These are phyloP conservation scores for Hippocampus zosterae DNA, from an alignment of 2,113 vertebrate genomes.

Conservation along the genomic window DNA sequence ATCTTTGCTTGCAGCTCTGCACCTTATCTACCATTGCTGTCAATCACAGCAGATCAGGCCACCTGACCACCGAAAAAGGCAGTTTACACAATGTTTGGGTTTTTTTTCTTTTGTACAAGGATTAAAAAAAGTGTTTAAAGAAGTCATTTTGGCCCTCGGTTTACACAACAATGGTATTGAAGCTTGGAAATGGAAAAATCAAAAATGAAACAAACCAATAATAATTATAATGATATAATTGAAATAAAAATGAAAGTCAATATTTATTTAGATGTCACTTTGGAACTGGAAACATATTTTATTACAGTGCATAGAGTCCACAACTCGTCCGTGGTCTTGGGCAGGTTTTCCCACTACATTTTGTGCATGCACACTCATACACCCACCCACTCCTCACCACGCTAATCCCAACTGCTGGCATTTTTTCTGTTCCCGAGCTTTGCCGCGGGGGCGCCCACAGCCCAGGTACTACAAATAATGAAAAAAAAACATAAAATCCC, in stretches of 20 bases:
- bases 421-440: constrained; percentile 41
- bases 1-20: constrained; percentile 69
- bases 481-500: constrained; percentile 55
- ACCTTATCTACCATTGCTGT: constrained; percentile 72
- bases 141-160: neutral
- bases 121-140: neutral
- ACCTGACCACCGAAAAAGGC: constrained; percentile 42
- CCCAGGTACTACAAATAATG: constrained; percentile 41
- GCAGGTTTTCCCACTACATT: constrained; percentile 6
- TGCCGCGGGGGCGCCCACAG: constrained; percentile 29
- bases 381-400: constrained; percentile 39
- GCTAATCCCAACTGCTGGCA: constrained; percentile 44
- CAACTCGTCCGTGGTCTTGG: neutral
- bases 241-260: too few species aligned
- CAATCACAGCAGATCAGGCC: constrained; percentile 71
- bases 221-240: too few species aligned
- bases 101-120: neutral
- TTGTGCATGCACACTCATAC: constrained; percentile 28
- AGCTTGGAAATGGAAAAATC: neutral
- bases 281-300: too few species aligned
- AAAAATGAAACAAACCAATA: too few species aligned
- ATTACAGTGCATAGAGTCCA: neutral
- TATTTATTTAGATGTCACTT: too few species aligned
- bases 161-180: neutral
- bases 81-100: neutral